phyloP scores from a whole-genome alignment of 1,140 invertebrate genomes.

The Nasonia vitripennis region DNA sequence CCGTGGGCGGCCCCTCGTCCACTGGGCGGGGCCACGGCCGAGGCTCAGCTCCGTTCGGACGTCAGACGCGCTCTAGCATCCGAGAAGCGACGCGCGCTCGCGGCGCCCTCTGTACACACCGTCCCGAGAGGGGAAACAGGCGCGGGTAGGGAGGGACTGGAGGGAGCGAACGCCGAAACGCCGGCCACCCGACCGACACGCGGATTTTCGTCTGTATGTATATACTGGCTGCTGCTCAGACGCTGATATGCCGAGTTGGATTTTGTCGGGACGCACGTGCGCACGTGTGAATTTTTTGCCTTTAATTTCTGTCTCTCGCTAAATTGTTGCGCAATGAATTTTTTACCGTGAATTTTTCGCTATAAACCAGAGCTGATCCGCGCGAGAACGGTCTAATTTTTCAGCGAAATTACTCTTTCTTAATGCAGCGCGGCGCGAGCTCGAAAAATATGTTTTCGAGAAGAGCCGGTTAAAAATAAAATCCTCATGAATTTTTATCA shows the following conservation, averaged over 20 bases:
- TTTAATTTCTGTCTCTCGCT: neutral
- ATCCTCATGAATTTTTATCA: neutral
- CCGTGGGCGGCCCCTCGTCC: constrained; percentile 13
- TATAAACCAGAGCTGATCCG: neutral
- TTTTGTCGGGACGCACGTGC: neutral
- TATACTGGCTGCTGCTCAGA: neutral
- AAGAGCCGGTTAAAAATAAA: neutral
- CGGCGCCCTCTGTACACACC: constrained; percentile 60
- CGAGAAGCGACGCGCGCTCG: constrained; percentile 52
- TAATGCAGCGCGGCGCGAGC: too few species aligned
- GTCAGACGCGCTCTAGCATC: constrained; percentile 12
- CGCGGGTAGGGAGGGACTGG: neutral
- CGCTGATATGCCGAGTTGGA: neutral
- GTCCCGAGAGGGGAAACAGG: neutral
- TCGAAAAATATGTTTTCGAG: neutral
- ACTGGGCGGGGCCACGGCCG: constrained; percentile 53
- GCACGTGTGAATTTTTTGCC: neutral
- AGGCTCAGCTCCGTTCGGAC: neutral
- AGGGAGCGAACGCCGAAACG: constrained; percentile 41
- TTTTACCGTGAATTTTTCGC: neutral
- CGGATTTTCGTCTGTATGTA: neutral
- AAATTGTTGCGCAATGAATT: neutral
- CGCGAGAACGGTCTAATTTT: too few species aligned
- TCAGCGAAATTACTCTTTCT: too few species aligned
- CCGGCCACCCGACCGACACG: constrained; percentile 52